These are phyloP conservation scores for Myotis lucifugus DNA, from an alignment of 2,113 vertebrate genomes.

Conservation along the genomic window DNA sequence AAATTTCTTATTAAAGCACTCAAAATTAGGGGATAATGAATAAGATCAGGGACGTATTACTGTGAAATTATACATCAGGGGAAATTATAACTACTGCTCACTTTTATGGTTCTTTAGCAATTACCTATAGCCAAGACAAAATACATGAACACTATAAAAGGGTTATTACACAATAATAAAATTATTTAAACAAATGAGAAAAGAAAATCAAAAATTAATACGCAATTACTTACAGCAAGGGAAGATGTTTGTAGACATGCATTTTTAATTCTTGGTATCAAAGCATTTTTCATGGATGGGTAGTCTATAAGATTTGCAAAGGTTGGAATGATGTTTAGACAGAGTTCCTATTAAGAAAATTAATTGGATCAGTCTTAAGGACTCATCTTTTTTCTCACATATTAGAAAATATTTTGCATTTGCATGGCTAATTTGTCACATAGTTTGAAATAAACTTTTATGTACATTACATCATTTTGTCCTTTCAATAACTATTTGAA, in stretches of 20 bases:
- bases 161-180: constrained; percentile 23
- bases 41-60: not conserved
- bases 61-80: not conserved
- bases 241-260: constrained; percentile 98
- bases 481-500: constrained; percentile 31
- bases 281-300: constrained; percentile 98
- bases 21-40: not conserved
- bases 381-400: not conserved
- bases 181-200: constrained; percentile 23
- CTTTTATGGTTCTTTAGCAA: not conserved
- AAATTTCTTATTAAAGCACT: not conserved
- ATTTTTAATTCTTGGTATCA: constrained; percentile 97
- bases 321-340: constrained; percentile 98
- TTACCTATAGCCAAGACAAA: constrained; percentile 22
- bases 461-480: not conserved
- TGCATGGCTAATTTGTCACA: not conserved
- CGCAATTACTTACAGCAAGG: constrained; percentile 92
- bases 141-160: not conserved
- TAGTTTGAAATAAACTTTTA: constrained; percentile 22
- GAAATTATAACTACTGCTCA: not conserved
- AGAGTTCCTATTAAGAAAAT: constrained; percentile 92
- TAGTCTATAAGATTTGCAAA: constrained; percentile 99
- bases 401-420: constrained; percentile 26
- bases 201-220: constrained; percentile 38
- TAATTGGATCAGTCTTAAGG: constrained; percentile 39